Evolutionary conservation across 2,797 vertebrate genomes (phyloP).

Genomic region (Salarias fasciatus): DNA sequence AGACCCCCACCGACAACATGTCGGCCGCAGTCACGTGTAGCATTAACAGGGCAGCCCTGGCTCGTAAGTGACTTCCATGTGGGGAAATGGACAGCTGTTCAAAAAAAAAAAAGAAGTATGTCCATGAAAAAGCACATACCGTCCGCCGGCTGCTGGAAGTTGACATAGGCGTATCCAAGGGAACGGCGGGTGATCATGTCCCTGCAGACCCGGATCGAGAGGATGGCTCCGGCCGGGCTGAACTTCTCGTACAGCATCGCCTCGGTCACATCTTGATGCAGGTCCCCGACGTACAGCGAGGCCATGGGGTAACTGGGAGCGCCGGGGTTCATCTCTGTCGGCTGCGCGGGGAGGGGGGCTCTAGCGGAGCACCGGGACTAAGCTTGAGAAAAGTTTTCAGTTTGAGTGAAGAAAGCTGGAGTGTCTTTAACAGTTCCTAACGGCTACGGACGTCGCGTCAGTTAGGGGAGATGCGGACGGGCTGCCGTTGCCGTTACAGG

Average conservation of each 20-base stretch:
- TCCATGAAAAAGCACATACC: conserved; percentile 69
- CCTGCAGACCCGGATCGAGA: conserved; percentile 92
- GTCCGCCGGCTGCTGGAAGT: conserved; percentile 93
- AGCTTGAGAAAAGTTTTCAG: conserved; percentile 41
- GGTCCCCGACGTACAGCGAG: conserved; percentile 91
- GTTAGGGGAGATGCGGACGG: conserved; percentile 21
- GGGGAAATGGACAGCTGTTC: no score
- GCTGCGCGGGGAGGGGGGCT: conserved; percentile 19
- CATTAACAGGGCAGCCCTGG: conserved; percentile 5
- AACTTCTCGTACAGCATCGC: conserved; percentile 95
- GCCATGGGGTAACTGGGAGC: conserved; percentile 95
- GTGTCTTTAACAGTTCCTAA: conserved; percentile 15
- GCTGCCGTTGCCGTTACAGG: no score
- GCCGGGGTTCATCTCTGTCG: conserved; percentile 90
- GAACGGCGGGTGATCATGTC: conserved; percentile 94
- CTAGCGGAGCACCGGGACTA: neutral
- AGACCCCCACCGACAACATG: conserved; percentile 60
- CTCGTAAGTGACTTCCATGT: neutral
- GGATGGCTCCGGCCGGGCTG: conserved; percentile 90
- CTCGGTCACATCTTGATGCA: conserved; percentile 91
- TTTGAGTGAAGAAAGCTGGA: no score
- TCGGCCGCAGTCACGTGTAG: conserved; percentile 77
- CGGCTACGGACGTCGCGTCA: conserved; percentile 30
- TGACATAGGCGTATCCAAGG: conserved; percentile 92
- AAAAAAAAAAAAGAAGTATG: no score